Evolutionary conservation across 2,113 vertebrate genomes (phyloP).

Genomic region (Sebastes schlegelii): DNA sequence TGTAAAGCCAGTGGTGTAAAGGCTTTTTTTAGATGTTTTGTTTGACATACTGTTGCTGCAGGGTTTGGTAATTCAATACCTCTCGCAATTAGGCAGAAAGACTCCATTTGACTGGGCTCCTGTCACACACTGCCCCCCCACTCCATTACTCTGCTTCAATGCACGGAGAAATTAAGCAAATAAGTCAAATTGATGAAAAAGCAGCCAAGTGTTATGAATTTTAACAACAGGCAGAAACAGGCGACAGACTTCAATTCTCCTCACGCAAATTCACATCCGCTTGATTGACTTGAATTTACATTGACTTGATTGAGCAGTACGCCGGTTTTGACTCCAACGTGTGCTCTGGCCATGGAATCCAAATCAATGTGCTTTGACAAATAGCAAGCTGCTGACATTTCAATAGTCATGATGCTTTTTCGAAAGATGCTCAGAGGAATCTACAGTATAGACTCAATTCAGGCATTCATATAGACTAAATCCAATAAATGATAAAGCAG

Average conservation of each 20-base stretch:
- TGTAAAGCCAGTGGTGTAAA: background rate
- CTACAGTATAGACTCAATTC: slow-evolving; percentile 21
- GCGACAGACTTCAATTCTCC: background rate
- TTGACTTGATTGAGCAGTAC: slow-evolving; percentile 32
- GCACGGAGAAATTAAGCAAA: slow-evolving; percentile 46
- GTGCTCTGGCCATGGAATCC: slow-evolving; percentile 32
- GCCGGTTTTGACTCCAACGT: slow-evolving; percentile 26
- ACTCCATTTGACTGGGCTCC: background rate
- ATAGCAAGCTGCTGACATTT: slow-evolving; percentile 30
- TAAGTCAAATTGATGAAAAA: slow-evolving; percentile 47
- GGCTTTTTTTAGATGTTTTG: background rate
- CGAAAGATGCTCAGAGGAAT: slow-evolving; percentile 12
- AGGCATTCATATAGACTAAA: background rate
- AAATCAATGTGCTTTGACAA: slow-evolving; percentile 53
- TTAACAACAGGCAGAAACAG: slow-evolving; percentile 20
- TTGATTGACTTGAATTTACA: slow-evolving; percentile 45
- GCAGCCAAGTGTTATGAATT: slow-evolving; percentile 27
- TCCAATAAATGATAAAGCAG: background rate
- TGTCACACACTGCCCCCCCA: slow-evolving; percentile 31
- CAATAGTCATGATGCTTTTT: slow-evolving; percentile 23
- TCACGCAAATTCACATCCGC: background rate
- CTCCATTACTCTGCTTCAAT: slow-evolving; percentile 20
- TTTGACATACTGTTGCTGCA: slow-evolving; percentile 7
- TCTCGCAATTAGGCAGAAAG: slow-evolving; percentile 28
- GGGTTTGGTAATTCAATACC: slow-evolving; percentile 31